Evolutionary conservation across 2,888 invertebrate species (phyloP).

Genomic region (Eupeodes latifasciatus): DNA sequence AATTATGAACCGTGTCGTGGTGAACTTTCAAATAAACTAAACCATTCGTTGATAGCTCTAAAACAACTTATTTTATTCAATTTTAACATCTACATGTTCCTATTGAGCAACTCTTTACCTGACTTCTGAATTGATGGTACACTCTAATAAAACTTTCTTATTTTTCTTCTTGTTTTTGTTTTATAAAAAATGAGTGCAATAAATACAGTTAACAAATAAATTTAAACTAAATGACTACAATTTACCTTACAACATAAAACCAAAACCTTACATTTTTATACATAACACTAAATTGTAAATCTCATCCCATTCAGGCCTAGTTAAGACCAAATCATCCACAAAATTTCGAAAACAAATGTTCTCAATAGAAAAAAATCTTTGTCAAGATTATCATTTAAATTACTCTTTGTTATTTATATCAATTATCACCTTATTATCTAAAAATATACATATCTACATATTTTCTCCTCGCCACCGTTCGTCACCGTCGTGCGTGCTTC

Average conservation of each 20-base stretch:
- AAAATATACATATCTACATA: constrained; percentile 33
- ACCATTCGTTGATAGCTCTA: too few species aligned
- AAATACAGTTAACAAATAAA: not conserved
- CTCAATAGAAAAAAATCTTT: constrained; percentile 5
- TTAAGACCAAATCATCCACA: not conserved
- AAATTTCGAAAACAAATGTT: not conserved
- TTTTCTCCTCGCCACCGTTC: not conserved
- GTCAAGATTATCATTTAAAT: constrained; percentile 33
- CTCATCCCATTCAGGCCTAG: constrained; percentile 4
- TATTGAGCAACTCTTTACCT: too few species aligned
- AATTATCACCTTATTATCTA: constrained; percentile 43
- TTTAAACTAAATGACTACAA: not conserved
- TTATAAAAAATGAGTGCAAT: not conserved
- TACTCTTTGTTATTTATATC: not conserved
- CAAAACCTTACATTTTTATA: too few species aligned
- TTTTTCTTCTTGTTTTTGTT: too few species aligned
- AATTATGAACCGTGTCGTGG: too few species aligned
- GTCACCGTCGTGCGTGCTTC: not conserved
- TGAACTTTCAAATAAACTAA: too few species aligned
- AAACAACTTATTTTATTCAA: too few species aligned
- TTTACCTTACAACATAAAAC: not conserved
- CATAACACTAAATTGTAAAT: not conserved
- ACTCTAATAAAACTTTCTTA: not conserved
- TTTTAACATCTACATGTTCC: too few species aligned
- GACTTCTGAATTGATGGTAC: not conserved